These are phyloP conservation scores for Stegastes partitus DNA, from an alignment of 2,113 vertebrate genomes.

Conservation along the genomic window DNA sequence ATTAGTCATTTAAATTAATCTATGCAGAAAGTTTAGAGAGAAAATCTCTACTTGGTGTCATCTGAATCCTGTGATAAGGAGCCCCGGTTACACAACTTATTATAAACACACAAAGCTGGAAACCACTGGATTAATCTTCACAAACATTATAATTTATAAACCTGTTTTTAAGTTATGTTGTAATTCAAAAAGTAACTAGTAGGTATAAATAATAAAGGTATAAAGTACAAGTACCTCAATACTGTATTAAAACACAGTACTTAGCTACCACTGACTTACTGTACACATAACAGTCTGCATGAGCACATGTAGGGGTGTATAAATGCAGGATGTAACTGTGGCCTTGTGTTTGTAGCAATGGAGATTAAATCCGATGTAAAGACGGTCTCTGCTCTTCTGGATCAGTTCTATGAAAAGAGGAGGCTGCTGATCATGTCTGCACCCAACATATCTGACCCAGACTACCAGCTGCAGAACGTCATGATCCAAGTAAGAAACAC, in stretches of 20 bases:
- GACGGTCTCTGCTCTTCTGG: slow-evolving; percentile 88
- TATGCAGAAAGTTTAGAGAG: background rate
- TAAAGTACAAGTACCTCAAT: too few species aligned
- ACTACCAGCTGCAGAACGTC: slow-evolving; percentile 93
- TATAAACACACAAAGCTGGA: background rate
- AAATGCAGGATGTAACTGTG: background rate
- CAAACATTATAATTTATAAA: background rate
- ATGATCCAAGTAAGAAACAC: slow-evolving; percentile 91
- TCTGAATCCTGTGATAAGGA: background rate
- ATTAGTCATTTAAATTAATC: background rate
- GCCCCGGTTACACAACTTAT: background rate
- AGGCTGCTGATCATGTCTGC: slow-evolving; percentile 93
- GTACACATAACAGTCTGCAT: background rate
- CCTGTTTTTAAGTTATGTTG: too few species aligned
- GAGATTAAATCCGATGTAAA: slow-evolving; percentile 90
- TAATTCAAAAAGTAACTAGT: too few species aligned
- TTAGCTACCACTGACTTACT: background rate
- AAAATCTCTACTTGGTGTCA: background rate
- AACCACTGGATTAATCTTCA: too few species aligned
- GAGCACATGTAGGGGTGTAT: background rate
- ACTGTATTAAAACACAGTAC: background rate
- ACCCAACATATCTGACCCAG: slow-evolving; percentile 87
- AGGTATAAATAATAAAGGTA: too few species aligned
- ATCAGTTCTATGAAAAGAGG: slow-evolving; percentile 94
- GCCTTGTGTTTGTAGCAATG: slow-evolving; percentile 85